Percentiles rank a stretch among this genome's conserved stretches.
These are phyloP conservation scores for Nomada fabriciana DNA, from an alignment of 2,888 invertebrate genomes.

Conservation along the genomic window DNA sequence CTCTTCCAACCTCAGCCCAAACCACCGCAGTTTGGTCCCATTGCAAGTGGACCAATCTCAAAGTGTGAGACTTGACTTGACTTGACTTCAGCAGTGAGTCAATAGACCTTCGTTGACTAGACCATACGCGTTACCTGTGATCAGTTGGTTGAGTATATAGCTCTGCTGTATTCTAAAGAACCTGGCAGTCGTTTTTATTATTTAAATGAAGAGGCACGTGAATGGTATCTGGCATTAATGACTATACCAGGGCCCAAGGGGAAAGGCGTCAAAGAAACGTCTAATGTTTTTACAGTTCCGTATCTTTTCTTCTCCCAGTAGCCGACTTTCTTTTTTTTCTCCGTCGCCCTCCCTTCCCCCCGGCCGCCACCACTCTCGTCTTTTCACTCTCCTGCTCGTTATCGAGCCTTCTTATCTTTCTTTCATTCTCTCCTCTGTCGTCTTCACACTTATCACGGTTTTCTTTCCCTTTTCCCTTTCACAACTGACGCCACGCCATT, in stretches of 20 bases:
- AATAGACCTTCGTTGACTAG: too few species aligned
- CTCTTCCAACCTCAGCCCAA: too few species aligned
- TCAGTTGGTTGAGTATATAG: too few species aligned
- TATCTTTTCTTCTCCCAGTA: background rate
- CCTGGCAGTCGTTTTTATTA: too few species aligned
- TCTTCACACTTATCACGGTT: constrained; percentile 53
- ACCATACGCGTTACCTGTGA: too few species aligned
- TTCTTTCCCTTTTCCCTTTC: constrained; percentile 38
- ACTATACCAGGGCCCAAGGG: background rate
- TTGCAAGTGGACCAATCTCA: too few species aligned
- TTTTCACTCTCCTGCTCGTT: constrained; percentile 42
- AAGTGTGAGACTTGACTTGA: too few species aligned
- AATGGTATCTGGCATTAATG: background rate
- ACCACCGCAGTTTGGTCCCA: too few species aligned
- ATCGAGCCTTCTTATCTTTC: constrained; percentile 58
- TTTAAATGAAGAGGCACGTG: too few species aligned
- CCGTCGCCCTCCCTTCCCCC: background rate
- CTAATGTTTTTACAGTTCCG: constrained; percentile 27
- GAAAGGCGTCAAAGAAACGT: constrained; percentile 1
- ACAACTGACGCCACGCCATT: constrained; percentile 52
- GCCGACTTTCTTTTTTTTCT: constrained; percentile 1
- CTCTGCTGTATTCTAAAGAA: too few species aligned
- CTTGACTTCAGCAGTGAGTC: too few species aligned
- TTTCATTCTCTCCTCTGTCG: constrained; percentile 49
- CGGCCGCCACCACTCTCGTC: background rate